Evolutionary conservation across 1,140 invertebrate species (phyloP).

Genomic region (Metopolophium dirhodum): DNA sequence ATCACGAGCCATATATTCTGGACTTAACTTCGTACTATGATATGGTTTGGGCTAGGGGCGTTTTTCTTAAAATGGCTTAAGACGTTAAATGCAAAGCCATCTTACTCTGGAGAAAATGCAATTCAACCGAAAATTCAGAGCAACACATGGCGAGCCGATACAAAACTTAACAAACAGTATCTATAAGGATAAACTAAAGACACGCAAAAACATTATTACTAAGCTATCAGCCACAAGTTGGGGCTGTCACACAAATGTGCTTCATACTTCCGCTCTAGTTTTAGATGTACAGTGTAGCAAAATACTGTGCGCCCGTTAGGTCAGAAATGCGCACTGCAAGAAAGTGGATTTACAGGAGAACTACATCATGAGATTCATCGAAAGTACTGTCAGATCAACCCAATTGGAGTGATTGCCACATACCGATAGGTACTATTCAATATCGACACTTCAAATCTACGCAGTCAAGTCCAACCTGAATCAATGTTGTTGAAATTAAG

Average conservation of each 20-base stretch:
- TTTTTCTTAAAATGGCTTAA: neutral
- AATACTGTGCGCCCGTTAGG: too few species aligned
- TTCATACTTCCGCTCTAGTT: neutral
- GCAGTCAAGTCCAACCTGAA: neutral
- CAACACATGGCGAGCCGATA: neutral
- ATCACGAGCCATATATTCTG: neutral
- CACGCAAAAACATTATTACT: neutral
- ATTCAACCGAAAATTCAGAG: neutral
- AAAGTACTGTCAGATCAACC: neutral
- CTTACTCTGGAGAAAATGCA: neutral
- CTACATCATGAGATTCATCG: neutral
- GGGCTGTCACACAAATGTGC: neutral
- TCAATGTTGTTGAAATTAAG: neutral
- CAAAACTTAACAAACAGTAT: neutral
- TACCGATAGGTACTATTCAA: too few species aligned
- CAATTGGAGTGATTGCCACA: too few species aligned
- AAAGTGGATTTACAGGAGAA: neutral
- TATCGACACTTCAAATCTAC: neutral
- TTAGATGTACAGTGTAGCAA: neutral
- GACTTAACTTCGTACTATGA: neutral
- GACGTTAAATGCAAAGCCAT: neutral
- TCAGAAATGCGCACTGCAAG: too few species aligned
- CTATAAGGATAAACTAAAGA: neutral
- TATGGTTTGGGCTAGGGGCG: neutral
- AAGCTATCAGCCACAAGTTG: neutral